A percentile compares a stretch with the other conserved stretches of the same genome.
These are phyloP conservation scores for Cloeon dipterum DNA, from an alignment of 2,888 invertebrate species.

Conservation along the genomic window DNA sequence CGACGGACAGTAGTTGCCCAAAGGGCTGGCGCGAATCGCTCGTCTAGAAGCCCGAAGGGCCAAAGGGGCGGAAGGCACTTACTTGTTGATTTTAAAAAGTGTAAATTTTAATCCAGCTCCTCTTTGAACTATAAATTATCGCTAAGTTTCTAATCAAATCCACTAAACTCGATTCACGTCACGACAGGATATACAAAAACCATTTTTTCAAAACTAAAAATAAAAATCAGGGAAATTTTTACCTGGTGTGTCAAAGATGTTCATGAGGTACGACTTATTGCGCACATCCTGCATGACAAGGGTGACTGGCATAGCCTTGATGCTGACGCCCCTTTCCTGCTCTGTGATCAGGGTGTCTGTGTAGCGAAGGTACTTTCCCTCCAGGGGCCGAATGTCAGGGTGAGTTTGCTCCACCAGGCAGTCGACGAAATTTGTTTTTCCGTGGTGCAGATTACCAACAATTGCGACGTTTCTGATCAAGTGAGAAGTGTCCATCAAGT, in stretches of 20 bases:
- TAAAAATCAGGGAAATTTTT: conserved; percentile 5
- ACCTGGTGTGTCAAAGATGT: conserved; percentile 89
- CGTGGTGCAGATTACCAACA: conserved; percentile 94
- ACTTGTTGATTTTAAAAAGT: too few species aligned
- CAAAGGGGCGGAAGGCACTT: too few species aligned
- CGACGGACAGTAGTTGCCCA: too few species aligned
- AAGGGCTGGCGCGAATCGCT: too few species aligned
- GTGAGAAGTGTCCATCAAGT: conserved; percentile 92
- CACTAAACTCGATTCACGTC: too few species aligned
- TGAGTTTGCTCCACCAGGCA: conserved; percentile 93
- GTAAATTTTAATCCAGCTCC: too few species aligned
- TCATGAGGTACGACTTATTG: conserved; percentile 89
- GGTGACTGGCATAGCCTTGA: conserved; percentile 89
- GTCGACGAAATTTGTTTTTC: conserved; percentile 96
- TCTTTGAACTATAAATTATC: too few species aligned
- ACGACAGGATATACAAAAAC: too few species aligned
- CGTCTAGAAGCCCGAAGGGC: too few species aligned
- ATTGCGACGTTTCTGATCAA: conserved; percentile 88
- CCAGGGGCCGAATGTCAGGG: conserved; percentile 40
- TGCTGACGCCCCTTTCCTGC: conserved; percentile 90
- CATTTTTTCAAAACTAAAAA: too few species aligned
- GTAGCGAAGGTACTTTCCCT: conserved; percentile 43
- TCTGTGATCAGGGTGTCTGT: conserved; percentile 95
- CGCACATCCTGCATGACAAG: conserved; percentile 80
- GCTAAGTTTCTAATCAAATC: too few species aligned